Conservation (phyloP, 2,888 invertebrate species). For the Phanerotoma sp. region DNA sequence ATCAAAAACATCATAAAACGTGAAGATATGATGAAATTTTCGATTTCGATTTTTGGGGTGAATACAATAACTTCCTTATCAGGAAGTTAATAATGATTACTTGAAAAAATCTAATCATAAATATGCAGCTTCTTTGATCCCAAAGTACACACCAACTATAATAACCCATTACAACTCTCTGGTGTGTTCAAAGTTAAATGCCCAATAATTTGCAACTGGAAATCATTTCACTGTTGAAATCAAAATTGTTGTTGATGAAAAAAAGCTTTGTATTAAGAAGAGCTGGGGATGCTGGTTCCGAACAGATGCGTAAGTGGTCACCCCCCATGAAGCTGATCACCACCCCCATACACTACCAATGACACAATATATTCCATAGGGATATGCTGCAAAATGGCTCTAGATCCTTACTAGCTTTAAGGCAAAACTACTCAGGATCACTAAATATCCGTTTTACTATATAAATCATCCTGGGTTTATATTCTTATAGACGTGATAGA, state of each 20-base stretch:
- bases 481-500: too few relatives aligned
- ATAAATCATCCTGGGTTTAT: constrained; percentile 29
- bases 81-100: too few relatives aligned
- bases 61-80: too few relatives aligned
- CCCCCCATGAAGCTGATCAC: constrained; percentile 28
- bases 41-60: too few relatives aligned
- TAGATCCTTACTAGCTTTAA: neutral
- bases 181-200: neutral
- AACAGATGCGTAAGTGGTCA: constrained; percentile 56
- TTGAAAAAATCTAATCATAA: too few relatives aligned
- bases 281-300: constrained; percentile 47
- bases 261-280: neutral
- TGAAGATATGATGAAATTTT: too few relatives aligned
- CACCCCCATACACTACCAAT: constrained; percentile 17
- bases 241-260: neutral
- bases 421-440: constrained; percentile 1
- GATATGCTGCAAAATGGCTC: constrained; percentile 7
- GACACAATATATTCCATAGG: constrained; percentile 25
- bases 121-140: too few relatives aligned
- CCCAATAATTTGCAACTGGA: neutral
- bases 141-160: too few relatives aligned
- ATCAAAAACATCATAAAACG: too few relatives aligned
- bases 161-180: too few relatives aligned
- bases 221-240: too few relatives aligned
- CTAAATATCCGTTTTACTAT: constrained; percentile 4